Base-by-base conservation (phyloP, 2,113 vertebrate species). In the Paraplagusia blochii region DNA sequence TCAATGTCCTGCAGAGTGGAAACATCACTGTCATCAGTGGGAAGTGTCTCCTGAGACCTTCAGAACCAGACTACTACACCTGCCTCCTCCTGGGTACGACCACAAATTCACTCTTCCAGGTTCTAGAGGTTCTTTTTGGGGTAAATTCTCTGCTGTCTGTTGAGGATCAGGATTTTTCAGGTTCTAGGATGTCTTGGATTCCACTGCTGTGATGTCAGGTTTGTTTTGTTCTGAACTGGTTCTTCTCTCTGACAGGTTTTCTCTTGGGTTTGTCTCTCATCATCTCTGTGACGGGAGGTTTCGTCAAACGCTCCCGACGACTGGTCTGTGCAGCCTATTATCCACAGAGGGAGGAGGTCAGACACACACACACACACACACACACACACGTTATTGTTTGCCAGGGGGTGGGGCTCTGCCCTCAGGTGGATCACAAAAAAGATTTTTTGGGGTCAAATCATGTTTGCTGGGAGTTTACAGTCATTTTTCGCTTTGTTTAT, bases 1-100 rank as follows among this genome's bases (percentile, higher is more conserved):
- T 97, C 1, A 79, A 90, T 0, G 0, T 73, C 5, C 84, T 98
- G 22, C 95, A 97, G 77, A 72, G 58, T 14, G 90, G 91, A 14
- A 93, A 96, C 42, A 1, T 97, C 69, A 94, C 91, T 0, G 74
- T 95, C 34, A 62, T 96, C 52, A 95, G 93, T 49, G 89, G 1
- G 33, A 90, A 77, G 72, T 98, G 96, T 53, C 65, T 86, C 7
- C 47, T 93, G 16, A 40, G 16, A 6, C 94, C 93, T 0, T 62
- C 81, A 0, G 85, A 93, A 57, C 94, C 96, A 0, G 46, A 92
- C 49, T 58, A 79, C 65, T 0, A 0, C 73, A 36, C 90, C 73
- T 72, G 44, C 6, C 58, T 82, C 53, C 1, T 39, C 35, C 58
- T 85, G 0, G 78, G 82, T 87, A 43, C 45, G 56, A 58, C 63